Percentiles rank a stretch among this genome's conserved stretches.
phyloP scores from a whole-genome alignment of 2,113 vertebrate species.

The Gnathonemus echidnorhynchus region DNA sequence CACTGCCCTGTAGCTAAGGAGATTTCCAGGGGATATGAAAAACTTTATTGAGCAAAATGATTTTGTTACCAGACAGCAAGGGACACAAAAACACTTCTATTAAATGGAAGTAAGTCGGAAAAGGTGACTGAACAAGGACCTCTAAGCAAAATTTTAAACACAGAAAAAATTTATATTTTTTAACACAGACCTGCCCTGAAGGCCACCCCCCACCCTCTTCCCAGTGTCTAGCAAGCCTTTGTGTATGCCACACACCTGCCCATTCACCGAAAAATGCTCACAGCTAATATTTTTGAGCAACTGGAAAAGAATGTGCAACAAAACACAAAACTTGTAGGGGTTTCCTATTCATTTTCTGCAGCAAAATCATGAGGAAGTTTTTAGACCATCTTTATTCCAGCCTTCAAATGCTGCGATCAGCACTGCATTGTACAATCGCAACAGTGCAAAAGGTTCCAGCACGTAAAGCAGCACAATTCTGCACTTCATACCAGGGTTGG shows the following conservation, averaged over 20 bases:
- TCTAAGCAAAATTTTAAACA: constrained; percentile 45
- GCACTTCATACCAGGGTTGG: not conserved
- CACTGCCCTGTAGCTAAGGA: not conserved
- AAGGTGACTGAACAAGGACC: constrained; percentile 39
- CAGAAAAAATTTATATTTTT: constrained; percentile 14
- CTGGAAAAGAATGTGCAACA: not conserved
- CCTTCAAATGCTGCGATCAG: not conserved
- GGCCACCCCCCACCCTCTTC: not conserved
- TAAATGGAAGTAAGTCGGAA: constrained; percentile 43
- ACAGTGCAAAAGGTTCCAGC: not conserved
- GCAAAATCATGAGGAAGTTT: not conserved
- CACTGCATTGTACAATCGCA: not conserved
- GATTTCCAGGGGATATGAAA: not conserved
- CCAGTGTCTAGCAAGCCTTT: not conserved
- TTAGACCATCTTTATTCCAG: not conserved
- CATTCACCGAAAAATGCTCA: not conserved
- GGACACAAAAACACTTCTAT: constrained; percentile 50
- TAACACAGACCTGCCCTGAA: not conserved
- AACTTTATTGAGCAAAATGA: constrained; percentile 18
- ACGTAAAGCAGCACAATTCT: not conserved
- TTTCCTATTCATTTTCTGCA: not conserved
- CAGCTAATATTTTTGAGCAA: not conserved
- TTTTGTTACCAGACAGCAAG: constrained; percentile 30
- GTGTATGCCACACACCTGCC: not conserved
- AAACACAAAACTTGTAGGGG: not conserved